Conservation (phyloP, 2,113 vertebrate genomes). For the Stercorarius parasiticus region DNA sequence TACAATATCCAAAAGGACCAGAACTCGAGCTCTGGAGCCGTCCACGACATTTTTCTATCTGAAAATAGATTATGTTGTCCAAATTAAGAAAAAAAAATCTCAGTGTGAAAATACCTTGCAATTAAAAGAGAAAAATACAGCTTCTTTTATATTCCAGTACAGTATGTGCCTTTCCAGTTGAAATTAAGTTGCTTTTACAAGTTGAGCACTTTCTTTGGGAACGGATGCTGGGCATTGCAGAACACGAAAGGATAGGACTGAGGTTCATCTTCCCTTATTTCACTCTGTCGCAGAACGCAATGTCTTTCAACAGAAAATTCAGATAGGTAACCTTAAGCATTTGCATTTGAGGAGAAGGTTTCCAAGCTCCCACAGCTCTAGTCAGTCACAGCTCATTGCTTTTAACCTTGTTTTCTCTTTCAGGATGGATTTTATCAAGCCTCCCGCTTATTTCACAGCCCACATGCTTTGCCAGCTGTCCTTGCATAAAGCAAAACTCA, state of each 20-base stretch:
- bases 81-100: neutral
- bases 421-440: conserved; percentile 12
- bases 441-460: conserved; percentile 41
- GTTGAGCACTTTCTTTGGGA: neutral
- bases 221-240: neutral
- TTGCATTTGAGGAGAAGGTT: conserved; percentile 19
- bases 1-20: neutral
- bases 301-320: conserved; percentile 15
- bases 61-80: neutral
- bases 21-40: neutral
- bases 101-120: neutral
- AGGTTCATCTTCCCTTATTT: neutral
- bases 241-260: neutral
- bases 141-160: neutral
- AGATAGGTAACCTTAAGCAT: conserved; percentile 15
- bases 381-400: conserved; percentile 51
- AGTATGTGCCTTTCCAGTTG: neutral
- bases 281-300: rapidly evolving
- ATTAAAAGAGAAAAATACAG: neutral
- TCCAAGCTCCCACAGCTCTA: conserved; percentile 48
- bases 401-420: conserved; percentile 57
- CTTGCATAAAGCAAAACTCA: conserved; percentile 23
- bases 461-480: conserved; percentile 51
- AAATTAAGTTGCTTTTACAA: neutral
- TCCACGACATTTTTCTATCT: neutral